Percentiles rank a stretch among this genome's conserved stretches.
Conservation (phyloP, 2,888 invertebrate genomes). For the Carpatolechia fugitivella region DNA sequence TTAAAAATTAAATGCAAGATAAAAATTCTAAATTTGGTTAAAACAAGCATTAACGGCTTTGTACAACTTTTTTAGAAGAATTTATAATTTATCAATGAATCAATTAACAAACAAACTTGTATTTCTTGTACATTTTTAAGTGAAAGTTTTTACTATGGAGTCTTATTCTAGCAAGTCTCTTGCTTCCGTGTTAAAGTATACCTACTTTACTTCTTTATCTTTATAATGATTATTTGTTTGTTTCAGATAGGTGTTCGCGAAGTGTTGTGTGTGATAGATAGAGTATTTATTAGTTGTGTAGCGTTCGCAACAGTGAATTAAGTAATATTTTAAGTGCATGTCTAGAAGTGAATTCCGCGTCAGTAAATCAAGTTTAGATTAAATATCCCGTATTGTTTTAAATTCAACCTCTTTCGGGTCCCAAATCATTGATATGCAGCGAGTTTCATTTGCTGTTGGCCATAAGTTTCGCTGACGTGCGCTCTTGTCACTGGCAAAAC, state of each 20-base stretch:
- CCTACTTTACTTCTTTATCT: too few relatives aligned
- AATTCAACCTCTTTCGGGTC: not conserved
- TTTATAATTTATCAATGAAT: too few relatives aligned
- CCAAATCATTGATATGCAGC: not conserved
- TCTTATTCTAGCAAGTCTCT: too few relatives aligned
- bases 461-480: conserved; percentile 27
- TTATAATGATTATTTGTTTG: not conserved
- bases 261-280: not conserved
- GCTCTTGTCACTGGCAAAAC: conserved; percentile 41
- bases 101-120: too few relatives aligned
- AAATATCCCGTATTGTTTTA: not conserved
- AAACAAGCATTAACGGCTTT: too few relatives aligned
- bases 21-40: too few relatives aligned
- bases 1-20: too few relatives aligned
- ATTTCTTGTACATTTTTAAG: too few relatives aligned
- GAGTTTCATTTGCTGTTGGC: not conserved
- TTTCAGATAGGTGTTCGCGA: conserved; percentile 1
- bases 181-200: too few relatives aligned
- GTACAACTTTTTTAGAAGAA: too few relatives aligned
- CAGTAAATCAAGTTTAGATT: not conserved
- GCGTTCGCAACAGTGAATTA: not conserved
- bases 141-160: too few relatives aligned
- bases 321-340: not conserved
- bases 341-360: too few relatives aligned
- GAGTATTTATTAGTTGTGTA: not conserved